Evolutionary conservation across 2,113 vertebrate genomes (phyloP).

Genomic region (Epinephelus moara): DNA sequence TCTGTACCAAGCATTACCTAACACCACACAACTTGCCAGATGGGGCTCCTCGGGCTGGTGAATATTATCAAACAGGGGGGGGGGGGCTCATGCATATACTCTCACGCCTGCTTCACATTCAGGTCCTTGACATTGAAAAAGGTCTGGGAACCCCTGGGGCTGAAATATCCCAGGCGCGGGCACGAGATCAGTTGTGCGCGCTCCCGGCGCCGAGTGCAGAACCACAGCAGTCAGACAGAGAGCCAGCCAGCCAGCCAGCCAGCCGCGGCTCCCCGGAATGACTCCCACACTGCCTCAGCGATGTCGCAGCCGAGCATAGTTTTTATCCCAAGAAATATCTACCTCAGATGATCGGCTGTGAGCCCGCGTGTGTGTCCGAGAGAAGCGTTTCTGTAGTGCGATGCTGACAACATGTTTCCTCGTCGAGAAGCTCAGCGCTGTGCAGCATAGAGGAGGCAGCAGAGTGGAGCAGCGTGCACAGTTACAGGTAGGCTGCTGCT

Average conservation of each 20-base stretch:
- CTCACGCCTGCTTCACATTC: conserved; percentile 18
- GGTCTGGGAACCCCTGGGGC: conserved; percentile 52
- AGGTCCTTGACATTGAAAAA: conserved; percentile 51
- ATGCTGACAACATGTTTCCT: conserved; percentile 69
- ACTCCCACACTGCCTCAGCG: conserved; percentile 40
- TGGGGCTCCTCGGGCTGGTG: conserved; percentile 52
- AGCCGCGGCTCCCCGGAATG: conserved; percentile 1
- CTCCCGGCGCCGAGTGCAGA: conserved; percentile 61
- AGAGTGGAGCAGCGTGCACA: conserved; percentile 57
- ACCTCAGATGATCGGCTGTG: conserved; percentile 46
- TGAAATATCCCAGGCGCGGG: conserved; percentile 60
- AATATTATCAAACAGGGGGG: conserved; percentile 2
- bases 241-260: not conserved
- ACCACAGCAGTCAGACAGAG: conserved; percentile 16
- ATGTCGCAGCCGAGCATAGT: conserved; percentile 54
- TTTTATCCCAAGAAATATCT: conserved; percentile 5
- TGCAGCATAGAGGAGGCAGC: conserved; percentile 65
- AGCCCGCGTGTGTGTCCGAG: conserved; percentile 7
- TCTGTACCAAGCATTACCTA: conserved; percentile 71
- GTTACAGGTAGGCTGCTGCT: conserved; percentile 65
- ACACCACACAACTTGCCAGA: conserved; percentile 61
- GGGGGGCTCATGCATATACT: not conserved
- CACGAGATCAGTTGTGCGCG: conserved; percentile 65
- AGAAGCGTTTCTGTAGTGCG: conserved; percentile 40
- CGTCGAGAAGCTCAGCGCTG: conserved; percentile 55